Evolutionary conservation across 2,113 vertebrate species (phyloP).

Genomic region (Pituophis catenifer): DNA sequence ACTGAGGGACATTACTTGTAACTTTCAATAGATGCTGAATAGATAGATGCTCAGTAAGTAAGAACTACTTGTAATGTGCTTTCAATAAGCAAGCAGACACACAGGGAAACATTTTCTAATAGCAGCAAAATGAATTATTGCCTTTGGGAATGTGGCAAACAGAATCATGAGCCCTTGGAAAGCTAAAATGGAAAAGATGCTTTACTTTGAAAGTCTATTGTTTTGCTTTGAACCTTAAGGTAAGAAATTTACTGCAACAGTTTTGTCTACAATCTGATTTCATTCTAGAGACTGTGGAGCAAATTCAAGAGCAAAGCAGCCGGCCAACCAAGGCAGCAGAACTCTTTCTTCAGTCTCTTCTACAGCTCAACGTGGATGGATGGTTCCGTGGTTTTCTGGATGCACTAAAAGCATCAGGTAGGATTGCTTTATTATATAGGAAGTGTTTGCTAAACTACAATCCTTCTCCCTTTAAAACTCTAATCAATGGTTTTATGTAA

Average conservation of each 20-base stretch:
- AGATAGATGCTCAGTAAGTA: neutral
- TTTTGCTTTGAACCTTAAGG: neutral
- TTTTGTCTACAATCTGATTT: slow-evolving; percentile 22
- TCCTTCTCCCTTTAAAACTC: neutral
- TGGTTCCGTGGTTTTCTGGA: slow-evolving; percentile 66
- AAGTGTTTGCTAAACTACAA: neutral
- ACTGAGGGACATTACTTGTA: neutral
- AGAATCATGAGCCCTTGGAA: neutral
- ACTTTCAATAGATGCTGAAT: neutral
- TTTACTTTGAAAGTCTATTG: neutral
- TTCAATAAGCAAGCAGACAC: neutral
- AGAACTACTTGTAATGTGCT: neutral
- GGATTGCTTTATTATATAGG: neutral
- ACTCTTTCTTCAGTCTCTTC: slow-evolving; percentile 44
- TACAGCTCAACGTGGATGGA: slow-evolving; percentile 46
- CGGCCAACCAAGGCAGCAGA: slow-evolving; percentile 38
- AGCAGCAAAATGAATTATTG: neutral
- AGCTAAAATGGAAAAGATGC: neutral
- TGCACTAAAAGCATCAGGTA: slow-evolving; percentile 47
- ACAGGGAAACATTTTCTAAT: neutral
- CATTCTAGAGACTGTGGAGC: slow-evolving; percentile 43
- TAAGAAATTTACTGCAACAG: neutral
- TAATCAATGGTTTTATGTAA: neutral
- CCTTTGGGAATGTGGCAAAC: neutral
- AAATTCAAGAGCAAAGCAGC: slow-evolving; percentile 46